Evolutionary conservation across 2,797 vertebrate species (phyloP).

Genomic region (Vultur gryphus): DNA sequence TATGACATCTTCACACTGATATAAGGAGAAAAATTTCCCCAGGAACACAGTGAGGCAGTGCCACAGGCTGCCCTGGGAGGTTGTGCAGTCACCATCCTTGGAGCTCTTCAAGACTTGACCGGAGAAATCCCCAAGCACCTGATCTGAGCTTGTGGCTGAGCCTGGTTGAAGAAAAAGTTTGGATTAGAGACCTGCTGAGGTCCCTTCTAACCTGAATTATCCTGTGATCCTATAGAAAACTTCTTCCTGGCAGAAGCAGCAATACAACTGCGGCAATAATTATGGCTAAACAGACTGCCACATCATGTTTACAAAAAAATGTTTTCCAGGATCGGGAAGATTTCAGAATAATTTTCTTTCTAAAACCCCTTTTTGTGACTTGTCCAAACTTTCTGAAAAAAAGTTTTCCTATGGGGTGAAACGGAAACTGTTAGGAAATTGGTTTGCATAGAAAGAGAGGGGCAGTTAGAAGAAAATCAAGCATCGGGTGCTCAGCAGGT

Average conservation of each 20-base stretch:
- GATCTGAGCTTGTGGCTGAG: background rate
- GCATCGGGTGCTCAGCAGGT: conserved; percentile 9
- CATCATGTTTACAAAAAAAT: background rate
- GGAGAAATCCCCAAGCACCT: background rate
- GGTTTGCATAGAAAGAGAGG: background rate
- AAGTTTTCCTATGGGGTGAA: background rate
- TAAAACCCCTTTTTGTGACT: background rate
- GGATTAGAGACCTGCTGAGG: background rate
- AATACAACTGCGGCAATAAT: background rate
- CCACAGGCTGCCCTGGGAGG: background rate
- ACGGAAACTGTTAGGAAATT: background rate
- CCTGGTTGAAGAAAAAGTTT: background rate
- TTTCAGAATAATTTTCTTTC: background rate
- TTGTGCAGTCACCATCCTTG: background rate
- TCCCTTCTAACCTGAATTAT: background rate
- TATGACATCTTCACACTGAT: background rate
- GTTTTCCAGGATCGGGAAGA: background rate
- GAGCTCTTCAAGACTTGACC: background rate
- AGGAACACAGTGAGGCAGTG: background rate
- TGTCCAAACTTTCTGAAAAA: background rate
- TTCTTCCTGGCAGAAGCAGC: background rate
- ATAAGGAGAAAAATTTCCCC: background rate
- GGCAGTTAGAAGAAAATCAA: background rate
- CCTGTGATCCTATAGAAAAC: background rate
- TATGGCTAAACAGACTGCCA: background rate